Conservation (phyloP, 2,113 vertebrate species). For the Colius striatus region DNA sequence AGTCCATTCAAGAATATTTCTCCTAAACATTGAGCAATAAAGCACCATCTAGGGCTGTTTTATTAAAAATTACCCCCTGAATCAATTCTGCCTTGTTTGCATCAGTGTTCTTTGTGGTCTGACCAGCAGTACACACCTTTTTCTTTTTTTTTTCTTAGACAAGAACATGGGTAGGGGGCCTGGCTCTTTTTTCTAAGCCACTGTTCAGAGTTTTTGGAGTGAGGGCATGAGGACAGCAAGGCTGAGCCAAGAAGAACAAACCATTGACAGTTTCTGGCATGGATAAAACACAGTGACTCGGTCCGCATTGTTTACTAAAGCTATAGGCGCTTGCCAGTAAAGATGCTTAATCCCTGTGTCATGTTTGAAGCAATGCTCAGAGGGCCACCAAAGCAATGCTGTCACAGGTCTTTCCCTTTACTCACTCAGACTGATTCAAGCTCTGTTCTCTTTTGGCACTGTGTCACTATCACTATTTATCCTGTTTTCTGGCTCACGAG, state of each 20-base stretch:
- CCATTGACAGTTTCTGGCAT: not conserved
- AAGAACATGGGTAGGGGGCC: not conserved
- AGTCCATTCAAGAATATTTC: constrained; percentile 42
- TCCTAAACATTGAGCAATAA: constrained; percentile 54
- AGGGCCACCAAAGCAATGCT: not conserved
- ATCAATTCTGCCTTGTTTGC: constrained; percentile 25
- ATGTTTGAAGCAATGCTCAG: not conserved
- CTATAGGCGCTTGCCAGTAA: constrained; percentile 25
- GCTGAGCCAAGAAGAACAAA: constrained; percentile 32
- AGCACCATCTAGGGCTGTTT: constrained; percentile 1
- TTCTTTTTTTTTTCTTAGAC: not conserved
- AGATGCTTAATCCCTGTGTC: constrained; percentile 12
- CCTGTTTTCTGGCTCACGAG: not conserved
- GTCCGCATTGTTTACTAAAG: not conserved
- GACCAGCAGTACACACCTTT: not conserved
- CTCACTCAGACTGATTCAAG: not conserved
- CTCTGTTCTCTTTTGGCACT: not conserved
- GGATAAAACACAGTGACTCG: not conserved
- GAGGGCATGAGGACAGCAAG: not conserved
- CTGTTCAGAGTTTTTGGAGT: not conserved
- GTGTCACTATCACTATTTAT: not conserved
- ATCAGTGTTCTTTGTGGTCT: not conserved
- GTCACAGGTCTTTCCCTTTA: not conserved
- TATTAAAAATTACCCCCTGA: constrained; percentile 50
- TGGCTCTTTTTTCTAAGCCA: not conserved